Evolutionary conservation across 2,113 vertebrate genomes (phyloP).

Genomic region (Periophthalmus modestus): DNA sequence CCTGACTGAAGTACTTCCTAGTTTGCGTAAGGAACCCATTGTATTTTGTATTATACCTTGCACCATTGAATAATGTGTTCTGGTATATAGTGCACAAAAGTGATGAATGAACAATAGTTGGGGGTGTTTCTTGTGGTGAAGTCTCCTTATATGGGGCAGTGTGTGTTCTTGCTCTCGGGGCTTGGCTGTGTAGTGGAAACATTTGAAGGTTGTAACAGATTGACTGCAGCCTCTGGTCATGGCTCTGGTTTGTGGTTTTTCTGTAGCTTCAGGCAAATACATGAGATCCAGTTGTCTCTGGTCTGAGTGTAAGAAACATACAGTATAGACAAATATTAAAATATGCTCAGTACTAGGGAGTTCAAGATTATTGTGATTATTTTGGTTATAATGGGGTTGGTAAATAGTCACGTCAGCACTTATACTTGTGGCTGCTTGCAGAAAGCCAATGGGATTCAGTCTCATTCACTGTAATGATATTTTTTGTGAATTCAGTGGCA

Average conservation of each 20-base stretch:
- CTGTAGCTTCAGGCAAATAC: constrained; percentile 36
- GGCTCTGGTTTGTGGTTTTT: constrained; percentile 42
- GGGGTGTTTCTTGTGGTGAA: neutral
- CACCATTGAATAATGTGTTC: neutral
- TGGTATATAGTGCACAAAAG: neutral
- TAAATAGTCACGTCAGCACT: neutral
- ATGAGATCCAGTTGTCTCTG: constrained; percentile 21
- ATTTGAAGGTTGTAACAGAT: constrained; percentile 67
- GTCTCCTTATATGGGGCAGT: constrained; percentile 57
- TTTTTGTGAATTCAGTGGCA: too few relatives aligned
- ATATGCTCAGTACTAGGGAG: too few relatives aligned
- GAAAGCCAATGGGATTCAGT: too few relatives aligned
- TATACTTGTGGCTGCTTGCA: too few relatives aligned
- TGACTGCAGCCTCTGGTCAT: constrained; percentile 71
- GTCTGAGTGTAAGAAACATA: neutral
- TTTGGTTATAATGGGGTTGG: neutral
- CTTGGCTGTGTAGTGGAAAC: constrained; percentile 42
- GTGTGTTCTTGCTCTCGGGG: constrained; percentile 39
- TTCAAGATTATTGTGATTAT: neutral
- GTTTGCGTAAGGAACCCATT: neutral
- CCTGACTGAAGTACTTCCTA: too few relatives aligned
- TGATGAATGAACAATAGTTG: neutral
- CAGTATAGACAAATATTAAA: neutral
- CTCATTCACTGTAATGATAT: too few relatives aligned
- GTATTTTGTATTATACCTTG: neutral